A percentile compares a stretch with the other conserved stretches of the same genome.
These are phyloP conservation scores for Prunella strophiata DNA, from an alignment of 2,797 vertebrate species.

Conservation along the genomic window DNA sequence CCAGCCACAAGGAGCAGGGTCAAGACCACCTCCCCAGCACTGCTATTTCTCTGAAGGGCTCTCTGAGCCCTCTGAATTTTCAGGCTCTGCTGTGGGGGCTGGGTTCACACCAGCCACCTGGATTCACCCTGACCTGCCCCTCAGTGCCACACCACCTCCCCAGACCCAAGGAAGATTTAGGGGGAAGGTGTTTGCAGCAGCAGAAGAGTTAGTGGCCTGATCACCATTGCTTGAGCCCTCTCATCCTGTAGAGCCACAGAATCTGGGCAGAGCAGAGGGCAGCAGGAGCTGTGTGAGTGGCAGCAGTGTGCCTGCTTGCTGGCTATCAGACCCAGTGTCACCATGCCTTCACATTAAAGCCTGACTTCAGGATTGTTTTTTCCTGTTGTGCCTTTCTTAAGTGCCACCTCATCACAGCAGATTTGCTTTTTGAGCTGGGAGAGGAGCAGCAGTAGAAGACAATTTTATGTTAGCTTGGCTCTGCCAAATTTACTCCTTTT, in stretches of 20 bases:
- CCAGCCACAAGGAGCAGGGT: rapidly evolving
- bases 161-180: rapidly evolving
- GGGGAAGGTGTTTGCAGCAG: neutral
- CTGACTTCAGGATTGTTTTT: neutral
- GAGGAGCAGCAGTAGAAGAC: conserved; percentile 12
- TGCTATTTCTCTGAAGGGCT: neutral
- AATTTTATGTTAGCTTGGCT: neutral
- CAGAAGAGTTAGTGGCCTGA: neutral
- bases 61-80: neutral
- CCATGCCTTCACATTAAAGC: neutral
- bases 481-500: neutral
- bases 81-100: rapidly evolving
- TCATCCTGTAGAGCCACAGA: neutral
- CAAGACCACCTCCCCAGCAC: neutral
- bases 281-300: neutral
- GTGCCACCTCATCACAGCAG: neutral
- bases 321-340: neutral
- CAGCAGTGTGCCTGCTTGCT: neutral
- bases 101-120: neutral
- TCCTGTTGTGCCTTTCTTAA: neutral
- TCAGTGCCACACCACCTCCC: neutral
- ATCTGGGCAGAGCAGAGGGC: neutral
- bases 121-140: neutral
- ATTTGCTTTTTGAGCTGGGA: conserved; percentile 12
- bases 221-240: neutral